These are phyloP conservation scores for Jacana jacana DNA, from an alignment of 2,113 vertebrate genomes.

Conservation along the genomic window DNA sequence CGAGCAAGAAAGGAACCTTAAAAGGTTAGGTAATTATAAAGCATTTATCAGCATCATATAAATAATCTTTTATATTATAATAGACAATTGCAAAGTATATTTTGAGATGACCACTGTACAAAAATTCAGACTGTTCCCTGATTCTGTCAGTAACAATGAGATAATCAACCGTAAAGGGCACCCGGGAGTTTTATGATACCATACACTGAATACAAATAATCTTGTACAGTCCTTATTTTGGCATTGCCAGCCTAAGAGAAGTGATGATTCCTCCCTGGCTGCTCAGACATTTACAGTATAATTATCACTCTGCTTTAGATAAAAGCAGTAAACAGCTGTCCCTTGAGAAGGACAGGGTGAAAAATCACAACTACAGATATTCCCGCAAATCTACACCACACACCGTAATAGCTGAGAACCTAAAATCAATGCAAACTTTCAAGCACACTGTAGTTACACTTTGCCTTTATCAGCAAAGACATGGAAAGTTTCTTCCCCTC, in stretches of 20 bases:
- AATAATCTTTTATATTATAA: neutral
- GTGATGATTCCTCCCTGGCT: neutral
- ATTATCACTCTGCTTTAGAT: neutral
- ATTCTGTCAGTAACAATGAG: neutral
- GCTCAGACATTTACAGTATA: neutral
- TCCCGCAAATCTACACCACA: neutral
- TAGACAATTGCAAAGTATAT: neutral
- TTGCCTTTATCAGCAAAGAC: neutral
- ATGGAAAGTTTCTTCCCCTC: neutral
- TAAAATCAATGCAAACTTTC: neutral
- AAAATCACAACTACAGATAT: neutral
- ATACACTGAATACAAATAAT: neutral
- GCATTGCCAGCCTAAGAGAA: neutral
- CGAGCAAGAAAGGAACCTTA: neutral
- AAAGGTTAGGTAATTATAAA: neutral
- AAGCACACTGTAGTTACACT: neutral
- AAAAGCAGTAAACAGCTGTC: neutral
- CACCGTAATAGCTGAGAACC: neutral
- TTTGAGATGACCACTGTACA: neutral
- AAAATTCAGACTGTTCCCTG: neutral
- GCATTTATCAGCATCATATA: neutral
- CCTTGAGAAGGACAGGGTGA: neutral
- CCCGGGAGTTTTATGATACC: neutral
- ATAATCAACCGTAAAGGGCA: neutral
- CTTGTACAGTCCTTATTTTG: neutral